A percentile compares a stretch with the other conserved stretches of the same genome.
These are phyloP conservation scores for Drosophila truncata DNA, from an alignment of 1,140 invertebrate species.

Conservation along the genomic window DNA sequence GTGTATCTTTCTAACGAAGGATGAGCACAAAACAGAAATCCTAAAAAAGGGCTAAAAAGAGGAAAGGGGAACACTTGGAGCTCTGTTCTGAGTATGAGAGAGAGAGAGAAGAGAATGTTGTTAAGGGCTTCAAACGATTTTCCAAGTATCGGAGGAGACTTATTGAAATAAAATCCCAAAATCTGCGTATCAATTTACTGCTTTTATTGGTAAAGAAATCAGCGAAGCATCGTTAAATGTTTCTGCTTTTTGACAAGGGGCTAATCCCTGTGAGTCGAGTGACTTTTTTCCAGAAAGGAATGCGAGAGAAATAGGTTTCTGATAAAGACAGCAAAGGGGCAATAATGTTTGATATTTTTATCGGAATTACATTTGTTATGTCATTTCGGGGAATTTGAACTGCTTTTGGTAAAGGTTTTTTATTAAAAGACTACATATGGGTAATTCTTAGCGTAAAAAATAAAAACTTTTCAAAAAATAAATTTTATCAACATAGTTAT, in stretches of 20 bases:
- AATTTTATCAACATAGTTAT: no score
- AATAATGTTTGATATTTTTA: not conserved
- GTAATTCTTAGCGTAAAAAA: no score
- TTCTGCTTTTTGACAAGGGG: slow-evolving; percentile 22
- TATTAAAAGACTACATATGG: no score
- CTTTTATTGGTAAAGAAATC: slow-evolving; percentile 40
- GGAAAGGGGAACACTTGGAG: slow-evolving; percentile 16
- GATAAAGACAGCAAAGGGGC: slow-evolving; percentile 14
- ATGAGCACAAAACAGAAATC: slow-evolving; percentile 18
- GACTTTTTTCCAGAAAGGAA: slow-evolving; percentile 10
- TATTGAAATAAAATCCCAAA: slow-evolving; percentile 56
- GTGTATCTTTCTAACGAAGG: slow-evolving; percentile 17
- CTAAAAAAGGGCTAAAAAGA: slow-evolving; percentile 50
- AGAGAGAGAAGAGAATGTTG: slow-evolving; percentile 5
- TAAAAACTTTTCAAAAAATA: no score
- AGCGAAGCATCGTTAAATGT: slow-evolving; percentile 34
- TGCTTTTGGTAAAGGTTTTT: not conserved
- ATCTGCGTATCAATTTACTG: slow-evolving; percentile 73
- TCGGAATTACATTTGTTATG: slow-evolving; percentile 1
- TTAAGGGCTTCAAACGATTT: slow-evolving; percentile 55
- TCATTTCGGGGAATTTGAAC: not conserved
- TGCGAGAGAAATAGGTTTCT: slow-evolving; percentile 5
- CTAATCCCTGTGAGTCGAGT: slow-evolving; percentile 19
- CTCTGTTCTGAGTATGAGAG: slow-evolving; percentile 37
- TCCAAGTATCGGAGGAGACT: slow-evolving; percentile 51